Conservation (phyloP, 1,140 invertebrate genomes). For the Leptinotarsa texana region DNA sequence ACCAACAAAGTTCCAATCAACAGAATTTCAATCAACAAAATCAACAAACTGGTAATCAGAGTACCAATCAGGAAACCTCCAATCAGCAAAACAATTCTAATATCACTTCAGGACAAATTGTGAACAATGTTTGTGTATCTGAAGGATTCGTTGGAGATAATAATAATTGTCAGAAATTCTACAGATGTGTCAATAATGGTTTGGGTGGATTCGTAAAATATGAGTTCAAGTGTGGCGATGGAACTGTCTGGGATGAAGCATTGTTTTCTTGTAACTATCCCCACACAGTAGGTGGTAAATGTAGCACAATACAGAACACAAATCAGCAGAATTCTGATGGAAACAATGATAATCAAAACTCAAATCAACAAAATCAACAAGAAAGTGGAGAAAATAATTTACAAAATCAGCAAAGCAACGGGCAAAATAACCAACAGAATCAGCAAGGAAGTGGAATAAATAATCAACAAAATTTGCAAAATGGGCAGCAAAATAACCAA, state of each 20-base stretch:
- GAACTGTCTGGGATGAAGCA: slow-evolving; percentile 59
- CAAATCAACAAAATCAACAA: slow-evolving; percentile 34
- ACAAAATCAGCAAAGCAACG: slow-evolving; percentile 19
- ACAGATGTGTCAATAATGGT: slow-evolving; percentile 66
- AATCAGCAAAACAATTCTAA: slow-evolving; percentile 33
- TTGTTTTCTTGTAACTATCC: slow-evolving; percentile 59
- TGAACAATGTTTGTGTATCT: slow-evolving; percentile 1
- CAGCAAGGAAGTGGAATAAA: slow-evolving; percentile 33
- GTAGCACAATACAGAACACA: slow-evolving; percentile 32
- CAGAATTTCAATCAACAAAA: slow-evolving; percentile 10
- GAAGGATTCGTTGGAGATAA: slow-evolving; percentile 57
- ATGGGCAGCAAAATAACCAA: slow-evolving; percentile 35
- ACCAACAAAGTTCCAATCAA: slow-evolving; percentile 27
- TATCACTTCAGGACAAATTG: slow-evolving; percentile 16
- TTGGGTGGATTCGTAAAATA: slow-evolving; percentile 59
- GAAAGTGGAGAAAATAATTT: slow-evolving; percentile 22
- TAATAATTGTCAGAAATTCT: slow-evolving; percentile 69
- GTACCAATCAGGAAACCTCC: slow-evolving; percentile 28
- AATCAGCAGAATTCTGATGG: slow-evolving; percentile 22
- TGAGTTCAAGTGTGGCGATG: slow-evolving; percentile 66
- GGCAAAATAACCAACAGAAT: slow-evolving; percentile 23
- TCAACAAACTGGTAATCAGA: slow-evolving; percentile 31
- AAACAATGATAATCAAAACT: slow-evolving; percentile 31
- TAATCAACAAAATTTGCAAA: slow-evolving; percentile 41
- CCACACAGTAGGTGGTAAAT: slow-evolving; percentile 51